phyloP scores from a whole-genome alignment of 1,140 invertebrate species.

The Heliothis subflexa region DNA sequence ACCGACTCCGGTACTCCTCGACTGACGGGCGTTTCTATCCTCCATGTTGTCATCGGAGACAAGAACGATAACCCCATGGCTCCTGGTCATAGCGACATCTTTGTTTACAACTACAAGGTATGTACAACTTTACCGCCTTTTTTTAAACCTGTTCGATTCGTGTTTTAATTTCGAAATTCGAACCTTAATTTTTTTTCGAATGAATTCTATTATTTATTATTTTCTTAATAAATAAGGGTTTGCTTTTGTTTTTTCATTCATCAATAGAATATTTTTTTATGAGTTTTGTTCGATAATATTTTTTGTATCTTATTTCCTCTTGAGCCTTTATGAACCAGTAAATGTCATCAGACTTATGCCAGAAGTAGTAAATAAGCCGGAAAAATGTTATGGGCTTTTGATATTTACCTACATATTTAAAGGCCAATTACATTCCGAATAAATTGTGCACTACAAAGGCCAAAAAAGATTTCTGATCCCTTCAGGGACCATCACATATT shows the following conservation, averaged over 20 bases:
- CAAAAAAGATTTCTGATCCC: slow-evolving; percentile 52
- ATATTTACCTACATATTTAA: slow-evolving; percentile 47
- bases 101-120: slow-evolving; percentile 96
- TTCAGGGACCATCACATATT: slow-evolving; percentile 54
- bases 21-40: slow-evolving; percentile 91
- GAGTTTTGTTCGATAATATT: neutral
- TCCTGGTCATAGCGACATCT: slow-evolving; percentile 93
- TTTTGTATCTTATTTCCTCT: neutral
- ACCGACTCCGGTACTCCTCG: slow-evolving; percentile 92
- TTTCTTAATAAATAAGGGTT: no score
- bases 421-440: slow-evolving; percentile 53
- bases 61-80: slow-evolving; percentile 95
- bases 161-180: neutral
- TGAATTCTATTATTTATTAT: neutral
- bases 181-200: neutral
- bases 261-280: neutral
- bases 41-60: slow-evolving; percentile 96
- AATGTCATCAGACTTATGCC: slow-evolving; percentile 1
- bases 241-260: neutral
- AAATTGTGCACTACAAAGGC: slow-evolving; percentile 45
- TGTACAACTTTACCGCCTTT: neutral
- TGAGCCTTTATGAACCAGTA: neutral
- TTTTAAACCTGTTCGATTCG: neutral
- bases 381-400: slow-evolving; percentile 35
- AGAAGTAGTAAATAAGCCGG: slow-evolving; percentile 37